Evolutionary conservation across 2,888 invertebrate species (phyloP).

Genomic region (Itoplectis maculator): DNA sequence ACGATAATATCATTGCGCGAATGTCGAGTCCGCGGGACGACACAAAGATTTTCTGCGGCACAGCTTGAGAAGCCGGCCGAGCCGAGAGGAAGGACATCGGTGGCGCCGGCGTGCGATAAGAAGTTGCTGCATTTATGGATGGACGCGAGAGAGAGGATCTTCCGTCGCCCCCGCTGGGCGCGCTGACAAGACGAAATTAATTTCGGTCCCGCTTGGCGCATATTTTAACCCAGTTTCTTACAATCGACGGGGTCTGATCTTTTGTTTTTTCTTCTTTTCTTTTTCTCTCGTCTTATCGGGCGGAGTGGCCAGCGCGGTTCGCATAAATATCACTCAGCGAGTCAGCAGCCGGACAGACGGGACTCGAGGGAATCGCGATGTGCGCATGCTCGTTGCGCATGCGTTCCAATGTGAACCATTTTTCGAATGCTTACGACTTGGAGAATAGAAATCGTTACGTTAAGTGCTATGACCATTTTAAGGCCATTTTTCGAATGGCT

Average conservation of each 20-base stretch:
- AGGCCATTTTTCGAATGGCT: constrained; percentile 14
- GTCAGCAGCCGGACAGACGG: constrained; percentile 68
- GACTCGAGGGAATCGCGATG: constrained; percentile 59
- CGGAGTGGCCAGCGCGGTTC: constrained; percentile 33
- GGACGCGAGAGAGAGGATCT: too few relatives aligned
- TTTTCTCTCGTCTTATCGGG: constrained; percentile 54
- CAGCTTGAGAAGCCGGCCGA: constrained; percentile 35
- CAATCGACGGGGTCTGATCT: constrained; percentile 62
- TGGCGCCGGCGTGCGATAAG: constrained; percentile 68
- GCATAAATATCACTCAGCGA: constrained; percentile 78
- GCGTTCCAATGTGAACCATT: background rate
- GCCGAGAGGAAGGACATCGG: constrained; percentile 42
- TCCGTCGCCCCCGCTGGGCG: constrained; percentile 62
- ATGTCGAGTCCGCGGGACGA: constrained; percentile 8
- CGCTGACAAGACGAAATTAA: constrained; percentile 81
- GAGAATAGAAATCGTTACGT: constrained; percentile 59
- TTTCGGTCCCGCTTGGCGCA: constrained; percentile 77
- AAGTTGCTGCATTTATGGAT: constrained; percentile 82
- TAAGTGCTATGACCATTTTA: constrained; percentile 22
- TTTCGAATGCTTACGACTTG: constrained; percentile 39
- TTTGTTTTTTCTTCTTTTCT: constrained; percentile 43
- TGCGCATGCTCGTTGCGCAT: background rate
- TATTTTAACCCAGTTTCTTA: constrained; percentile 82
- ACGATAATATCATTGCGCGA: constrained; percentile 50
- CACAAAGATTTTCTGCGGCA: constrained; percentile 21